Percentiles rank a stretch among this genome's conserved stretches.
Conservation (phyloP, 2,888 invertebrate species). For the Formica aserva region DNA sequence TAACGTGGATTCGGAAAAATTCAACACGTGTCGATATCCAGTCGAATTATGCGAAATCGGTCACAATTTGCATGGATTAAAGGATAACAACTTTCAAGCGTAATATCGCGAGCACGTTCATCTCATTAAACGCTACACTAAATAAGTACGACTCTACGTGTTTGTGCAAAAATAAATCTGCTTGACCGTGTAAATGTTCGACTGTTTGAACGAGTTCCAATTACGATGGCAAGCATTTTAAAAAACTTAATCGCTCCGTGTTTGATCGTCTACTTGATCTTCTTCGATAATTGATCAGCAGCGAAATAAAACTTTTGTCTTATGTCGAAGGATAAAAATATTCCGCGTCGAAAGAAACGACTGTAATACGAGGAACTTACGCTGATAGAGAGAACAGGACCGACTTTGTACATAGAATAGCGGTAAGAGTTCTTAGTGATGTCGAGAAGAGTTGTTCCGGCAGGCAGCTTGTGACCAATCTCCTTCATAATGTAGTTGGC, state of each 20-base stretch:
- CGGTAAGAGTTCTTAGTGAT: slow-evolving; percentile 97
- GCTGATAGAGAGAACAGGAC: slow-evolving; percentile 94
- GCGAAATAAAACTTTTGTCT: background rate
- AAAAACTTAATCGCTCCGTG: background rate
- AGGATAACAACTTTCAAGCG: slow-evolving; percentile 23
- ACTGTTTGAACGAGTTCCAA: slow-evolving; percentile 15
- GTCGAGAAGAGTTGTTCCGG: slow-evolving; percentile 94
- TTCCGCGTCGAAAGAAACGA: background rate
- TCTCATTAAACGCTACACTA: background rate
- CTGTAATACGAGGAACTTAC: slow-evolving; percentile 87
- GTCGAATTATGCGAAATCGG: background rate
- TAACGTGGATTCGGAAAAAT: background rate
- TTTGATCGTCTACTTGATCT: slow-evolving; percentile 3
- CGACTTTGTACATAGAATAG: slow-evolving; percentile 98
- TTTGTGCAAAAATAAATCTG: slow-evolving; percentile 6
- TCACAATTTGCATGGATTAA: background rate
- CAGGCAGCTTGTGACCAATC: slow-evolving; percentile 95
- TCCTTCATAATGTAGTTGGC: slow-evolving; percentile 96
- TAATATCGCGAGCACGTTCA: background rate
- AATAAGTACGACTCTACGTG: background rate
- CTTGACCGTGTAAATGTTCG: background rate
- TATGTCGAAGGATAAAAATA: background rate
- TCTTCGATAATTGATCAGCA: slow-evolving; percentile 10
- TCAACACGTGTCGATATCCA: background rate
- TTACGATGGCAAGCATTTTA: background rate